Base-by-base conservation (phyloP, 2,113 vertebrate genomes). In the Peromyscus maniculatus region DNA sequence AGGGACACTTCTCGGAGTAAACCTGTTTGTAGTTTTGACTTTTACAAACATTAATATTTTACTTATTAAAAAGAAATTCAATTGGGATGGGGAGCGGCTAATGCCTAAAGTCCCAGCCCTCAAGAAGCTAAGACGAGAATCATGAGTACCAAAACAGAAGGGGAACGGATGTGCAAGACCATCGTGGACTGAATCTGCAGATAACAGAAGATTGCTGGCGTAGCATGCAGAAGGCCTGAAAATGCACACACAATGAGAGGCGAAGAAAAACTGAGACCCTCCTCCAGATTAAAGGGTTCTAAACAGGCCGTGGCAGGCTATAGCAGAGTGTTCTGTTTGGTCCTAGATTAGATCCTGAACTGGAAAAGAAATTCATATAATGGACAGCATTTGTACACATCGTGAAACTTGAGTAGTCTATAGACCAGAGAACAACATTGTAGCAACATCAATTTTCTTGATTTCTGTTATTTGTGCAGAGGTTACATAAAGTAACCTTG, bases 11-110 rank as follows among this genome's bases (percentile, higher is more conserved):
- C 39, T 87, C 15, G 43, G 36, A 74, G 43, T 55, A 26, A 64
- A 80, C 52, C 49, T 95, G 57, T 71, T 69, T 69, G 46, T 88
- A 36, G 33, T 74, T 88, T 91, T 91, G 52, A 43, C 21, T 69
- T 87, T 78, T 74, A 91, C 26, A 88, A 92, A 31, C 66, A 82
- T 74, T 88, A 88, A 55, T 92, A 88, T 66, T 72, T 52, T 91
- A 79, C 82, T 87, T 95, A 87, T n/a, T 83, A 62, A 64, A 77
- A 79, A 78, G 64, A 64, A 62, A 49, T 74, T 64, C 66, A 71
- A 46, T 77, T 0, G 3, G 33, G 57, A 59, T 71, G 24, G 15
- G 1, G 22, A 55, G 36, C 0, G 8, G 26, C 49, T 66, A 36
- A 67, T 12, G 43, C 31, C 17, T 67, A 19, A 49, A 49, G 36